Base-by-base conservation (phyloP, 2,113 vertebrate species). In the Fregetta grallaria region DNA sequence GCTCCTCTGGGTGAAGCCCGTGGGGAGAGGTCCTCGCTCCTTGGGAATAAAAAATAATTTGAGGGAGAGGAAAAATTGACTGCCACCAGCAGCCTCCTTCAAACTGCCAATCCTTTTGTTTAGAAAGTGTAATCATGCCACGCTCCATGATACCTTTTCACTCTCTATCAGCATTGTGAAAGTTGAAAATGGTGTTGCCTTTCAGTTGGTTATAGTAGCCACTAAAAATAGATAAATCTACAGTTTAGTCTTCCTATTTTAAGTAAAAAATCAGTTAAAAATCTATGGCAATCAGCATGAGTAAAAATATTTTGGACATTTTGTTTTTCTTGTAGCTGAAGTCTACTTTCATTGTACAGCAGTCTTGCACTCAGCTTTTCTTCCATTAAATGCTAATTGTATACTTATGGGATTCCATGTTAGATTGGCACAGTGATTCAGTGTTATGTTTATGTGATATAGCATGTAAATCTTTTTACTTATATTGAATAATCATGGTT, bases 401-500 rank as follows among this genome's bases (percentile, higher is more conserved):
- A 8, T 81, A 44, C 34, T 42, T 85, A 9, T 1, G 22, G 59
- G 55, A 73, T 85, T 82, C 73, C 56, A 11, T 70, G 55, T 95
- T 92, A 84, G 50, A 76, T 15, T 70, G 58, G 23, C 44, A 67
- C 66, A 55, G 62, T 91, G 66, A 70, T 86, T 94, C 49, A 56
- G 59, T 82, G 53, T 75, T 76, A 10, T 61, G 27, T 87, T 91
- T 81, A 55, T 62, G 45, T 91, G 88, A 75, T 68, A 79, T 5
- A 72, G 62, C 15, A 4, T 96, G 87, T 79, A 95, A 79, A 86
- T 96, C 86, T 94, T 66, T 78, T 47, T 75, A 71, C 83, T 84
- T 81, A n/a, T 72, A 73, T 92, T 94, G 77, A 92, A 87, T 92
- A 90, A 92, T 91, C 56, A 87, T 32, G 53, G 50, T 53, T 94